Percentiles rank a stretch among this genome's conserved stretches.
phyloP scores from a whole-genome alignment of 2,888 invertebrate genomes.

The Mayetiola destructor region DNA sequence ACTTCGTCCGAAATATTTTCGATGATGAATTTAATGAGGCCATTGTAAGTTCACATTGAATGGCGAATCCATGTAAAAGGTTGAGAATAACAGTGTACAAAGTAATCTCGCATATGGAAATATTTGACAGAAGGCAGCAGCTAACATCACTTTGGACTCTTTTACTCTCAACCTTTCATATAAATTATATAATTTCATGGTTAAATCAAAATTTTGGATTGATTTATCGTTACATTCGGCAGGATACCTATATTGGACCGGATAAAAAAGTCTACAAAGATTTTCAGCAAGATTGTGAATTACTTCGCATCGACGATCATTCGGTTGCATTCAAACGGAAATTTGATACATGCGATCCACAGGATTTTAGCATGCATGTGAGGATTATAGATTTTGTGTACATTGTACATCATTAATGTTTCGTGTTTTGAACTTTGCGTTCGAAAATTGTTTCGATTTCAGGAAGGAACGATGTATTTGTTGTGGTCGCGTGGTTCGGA shows the following conservation, averaged over 20 bases:
- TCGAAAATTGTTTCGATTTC: conserved; percentile 2
- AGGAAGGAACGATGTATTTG: conserved; percentile 83
- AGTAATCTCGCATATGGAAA: no score
- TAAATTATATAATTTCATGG: no score
- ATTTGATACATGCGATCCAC: conserved; percentile 72
- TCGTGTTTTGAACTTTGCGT: background rate
- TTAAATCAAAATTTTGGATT: conserved; percentile 15
- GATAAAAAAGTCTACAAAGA: conserved; percentile 53
- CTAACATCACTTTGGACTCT: background rate
- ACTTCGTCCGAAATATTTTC: conserved; percentile 46
- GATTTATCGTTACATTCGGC: conserved; percentile 21
- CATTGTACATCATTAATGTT: background rate
- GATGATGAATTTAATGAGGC: conserved; percentile 16
- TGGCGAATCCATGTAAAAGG: conserved; percentile 2
- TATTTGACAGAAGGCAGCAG: no score
- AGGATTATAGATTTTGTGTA: conserved; percentile 21
- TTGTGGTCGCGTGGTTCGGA: conserved; percentile 72
- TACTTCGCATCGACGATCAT: conserved; percentile 40
- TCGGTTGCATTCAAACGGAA: conserved; percentile 60
- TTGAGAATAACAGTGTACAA: no score
- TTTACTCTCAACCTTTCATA: no score
- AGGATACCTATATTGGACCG: conserved; percentile 60
- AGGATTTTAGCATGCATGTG: conserved; percentile 39
- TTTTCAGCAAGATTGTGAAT: conserved; percentile 56
- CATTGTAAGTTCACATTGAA: conserved; percentile 16